Evolutionary conservation across 2,113 vertebrate species (phyloP), one percentile per base, ranked within the genome.

Genomic region (Cebus imitator): DNA sequence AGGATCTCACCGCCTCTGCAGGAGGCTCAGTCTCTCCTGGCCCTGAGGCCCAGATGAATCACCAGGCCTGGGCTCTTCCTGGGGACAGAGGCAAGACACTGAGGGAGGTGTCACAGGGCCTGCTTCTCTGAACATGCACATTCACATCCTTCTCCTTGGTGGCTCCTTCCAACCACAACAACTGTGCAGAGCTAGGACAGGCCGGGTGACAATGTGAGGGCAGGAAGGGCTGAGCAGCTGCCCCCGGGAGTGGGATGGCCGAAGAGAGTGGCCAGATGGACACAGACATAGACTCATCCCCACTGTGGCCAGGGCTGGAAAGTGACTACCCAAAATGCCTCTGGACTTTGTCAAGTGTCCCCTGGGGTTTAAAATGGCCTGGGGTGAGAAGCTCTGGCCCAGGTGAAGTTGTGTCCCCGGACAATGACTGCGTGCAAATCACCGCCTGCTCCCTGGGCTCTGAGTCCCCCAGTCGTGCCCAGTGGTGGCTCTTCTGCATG

Each of bases 251-350:
- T 21, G 8, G 37, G 61, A 9, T 35, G 80, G 87, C 21, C 0
- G 3, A 6, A 8, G 37, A 21, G 17, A 30, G 37, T 9, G 23
- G 16, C 61, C 11, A 9, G 25, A 52, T 0, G 17, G 18, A 12
- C 1, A 2, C 20, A 80, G 90, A 1, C 1, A 6, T 0, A 9
- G 86, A 13, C 0, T 3, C 0, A 0, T 23, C 37, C 45, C 17
- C 55, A 6, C 2, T 1, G 13, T 8, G 0, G 18, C 35, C 0
- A 0, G 50, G 37, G 37, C 27, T 37, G 58, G 6, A 40, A 20
- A 6, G 45, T 3, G 14, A 23, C 48, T 37, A 20, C 72, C 35
- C 14, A 1, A 8, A 58, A 18, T 0, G 45, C 21, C 86, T 32
- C 6, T 10, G 25, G 43, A 70, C 30, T 6, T 35, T 11, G 8